These are phyloP conservation scores for Thymallus thymallus DNA, from an alignment of 2,113 vertebrate genomes.

Conservation along the genomic window DNA sequence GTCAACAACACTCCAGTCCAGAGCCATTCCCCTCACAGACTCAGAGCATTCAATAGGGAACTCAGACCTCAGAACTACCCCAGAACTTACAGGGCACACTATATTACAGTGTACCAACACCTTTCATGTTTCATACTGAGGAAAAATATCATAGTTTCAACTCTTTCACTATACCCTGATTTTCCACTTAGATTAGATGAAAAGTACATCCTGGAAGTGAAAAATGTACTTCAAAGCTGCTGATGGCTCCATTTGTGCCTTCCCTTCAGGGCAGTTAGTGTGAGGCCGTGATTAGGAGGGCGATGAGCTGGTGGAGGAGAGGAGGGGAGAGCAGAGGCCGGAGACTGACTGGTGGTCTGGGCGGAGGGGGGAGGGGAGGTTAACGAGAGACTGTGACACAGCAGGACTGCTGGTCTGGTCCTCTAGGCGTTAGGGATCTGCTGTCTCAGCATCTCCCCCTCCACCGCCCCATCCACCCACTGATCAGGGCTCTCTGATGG, in stretches of 20 bases:
- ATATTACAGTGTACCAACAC: no score
- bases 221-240: constrained; percentile 1
- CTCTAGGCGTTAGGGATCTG: constrained; percentile 19
- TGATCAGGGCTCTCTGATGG: constrained; percentile 6
- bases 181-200: constrained; percentile 4
- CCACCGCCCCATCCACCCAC: background rate
- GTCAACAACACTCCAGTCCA: constrained; percentile 54
- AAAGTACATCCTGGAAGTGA: no score
- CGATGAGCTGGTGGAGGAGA: constrained; percentile 12
- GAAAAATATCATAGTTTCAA: background rate
- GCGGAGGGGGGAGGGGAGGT: background rate
- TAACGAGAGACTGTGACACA: background rate
- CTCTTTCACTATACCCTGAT: constrained; percentile 2
- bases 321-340: background rate
- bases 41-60: constrained; percentile 37
- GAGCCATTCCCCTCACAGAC: constrained; percentile 33
- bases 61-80: constrained; percentile 26
- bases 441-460: constrained; percentile 32
- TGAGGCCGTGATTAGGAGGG: constrained; percentile 21
- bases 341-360: background rate
- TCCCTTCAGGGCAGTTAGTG: constrained; percentile 1
- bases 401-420: background rate
- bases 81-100: no score
- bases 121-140: no score
- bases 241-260: constrained; percentile 9